Conservation (phyloP, 2,797 vertebrate species). For the Streptopelia turtur region DNA sequence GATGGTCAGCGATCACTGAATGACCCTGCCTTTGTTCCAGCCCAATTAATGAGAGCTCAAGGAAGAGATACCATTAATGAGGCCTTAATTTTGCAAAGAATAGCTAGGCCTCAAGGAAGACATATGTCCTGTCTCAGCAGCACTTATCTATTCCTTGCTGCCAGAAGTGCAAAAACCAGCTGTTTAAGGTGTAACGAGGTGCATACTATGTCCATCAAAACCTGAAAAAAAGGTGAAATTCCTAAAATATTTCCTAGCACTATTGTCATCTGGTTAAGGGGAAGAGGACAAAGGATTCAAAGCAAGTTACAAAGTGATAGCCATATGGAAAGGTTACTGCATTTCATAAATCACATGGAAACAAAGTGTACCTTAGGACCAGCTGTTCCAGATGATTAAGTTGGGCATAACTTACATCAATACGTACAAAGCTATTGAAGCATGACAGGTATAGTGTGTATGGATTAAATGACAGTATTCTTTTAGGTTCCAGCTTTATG, state of each 20-base stretch:
- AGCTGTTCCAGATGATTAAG: not conserved
- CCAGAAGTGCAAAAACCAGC: too few species aligned
- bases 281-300: not conserved
- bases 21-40: too few species aligned
- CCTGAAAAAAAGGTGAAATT: not conserved
- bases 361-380: not conserved
- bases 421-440: not conserved
- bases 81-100: too few species aligned
- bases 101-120: too few species aligned
- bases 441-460: not conserved
- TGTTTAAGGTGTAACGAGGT: too few species aligned
- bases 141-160: too few species aligned
- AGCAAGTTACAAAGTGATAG: not conserved
- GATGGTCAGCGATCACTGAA: too few species aligned
- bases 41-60: too few species aligned
- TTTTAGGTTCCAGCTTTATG: not conserved
- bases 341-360: slow-evolving; percentile 4
- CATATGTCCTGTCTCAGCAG: too few species aligned
- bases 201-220: not conserved
- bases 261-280: not conserved
- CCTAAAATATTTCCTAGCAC: not conserved
- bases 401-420: not conserved
- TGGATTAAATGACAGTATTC: not conserved
- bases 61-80: too few species aligned
- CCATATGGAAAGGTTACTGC: not conserved